Conservation (phyloP, 2,797 vertebrate species). For the Paguma larvata region DNA sequence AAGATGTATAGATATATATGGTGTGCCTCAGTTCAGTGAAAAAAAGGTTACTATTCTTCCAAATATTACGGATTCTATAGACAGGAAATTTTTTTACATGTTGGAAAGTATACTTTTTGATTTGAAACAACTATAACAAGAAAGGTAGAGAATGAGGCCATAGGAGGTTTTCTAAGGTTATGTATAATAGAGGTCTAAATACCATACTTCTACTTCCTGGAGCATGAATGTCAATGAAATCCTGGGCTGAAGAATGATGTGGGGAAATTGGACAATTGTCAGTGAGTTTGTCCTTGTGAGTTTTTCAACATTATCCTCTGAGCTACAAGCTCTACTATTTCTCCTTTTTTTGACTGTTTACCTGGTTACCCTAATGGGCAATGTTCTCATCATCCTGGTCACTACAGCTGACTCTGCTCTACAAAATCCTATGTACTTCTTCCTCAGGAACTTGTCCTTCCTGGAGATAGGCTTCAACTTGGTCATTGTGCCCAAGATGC, state of each 20-base stretch:
- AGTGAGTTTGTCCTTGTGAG: constrained; percentile 82
- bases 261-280: constrained; percentile 82
- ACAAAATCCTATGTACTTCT: constrained; percentile 85
- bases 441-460: constrained; percentile 81
- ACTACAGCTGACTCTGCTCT: constrained; percentile 79
- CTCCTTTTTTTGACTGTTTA: constrained; percentile 79
- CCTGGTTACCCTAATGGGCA: constrained; percentile 78
- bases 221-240: background rate
- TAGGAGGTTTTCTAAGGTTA: background rate
- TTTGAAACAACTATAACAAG: background rate
- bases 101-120: background rate
- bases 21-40: background rate
- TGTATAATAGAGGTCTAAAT: background rate
- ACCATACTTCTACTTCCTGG: background rate
- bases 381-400: constrained; percentile 83
- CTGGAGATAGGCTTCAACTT: constrained; percentile 85
- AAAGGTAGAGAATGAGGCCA: background rate
- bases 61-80: background rate
- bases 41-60: background rate
- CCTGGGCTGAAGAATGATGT: constrained; percentile 57
- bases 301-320: constrained; percentile 75
- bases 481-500: constrained; percentile 84
- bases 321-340: constrained; percentile 78
- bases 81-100: background rate
- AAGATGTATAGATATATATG: background rate